Percentiles rank a stretch among this genome's conserved stretches.
Conservation (phyloP, 2,797 vertebrate species). For the Syngnathus acus region DNA sequence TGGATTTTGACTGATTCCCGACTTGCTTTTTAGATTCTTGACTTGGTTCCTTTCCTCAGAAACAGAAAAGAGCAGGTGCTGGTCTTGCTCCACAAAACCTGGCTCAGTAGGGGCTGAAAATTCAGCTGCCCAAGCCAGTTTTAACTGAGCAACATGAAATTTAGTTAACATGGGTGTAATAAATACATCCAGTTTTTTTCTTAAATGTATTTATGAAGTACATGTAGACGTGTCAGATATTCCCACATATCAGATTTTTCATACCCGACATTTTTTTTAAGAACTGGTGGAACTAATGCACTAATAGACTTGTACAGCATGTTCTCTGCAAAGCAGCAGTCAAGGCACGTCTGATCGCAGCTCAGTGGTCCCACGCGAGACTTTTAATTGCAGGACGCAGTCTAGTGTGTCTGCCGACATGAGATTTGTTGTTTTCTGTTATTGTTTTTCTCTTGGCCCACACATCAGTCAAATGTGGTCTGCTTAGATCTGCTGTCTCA, state of each 20-base stretch:
- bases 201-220: neutral
- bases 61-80: too few relatives aligned
- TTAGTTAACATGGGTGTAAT: too few relatives aligned
- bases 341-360: neutral
- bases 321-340: neutral
- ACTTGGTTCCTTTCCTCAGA: too few relatives aligned
- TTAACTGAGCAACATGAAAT: too few relatives aligned
- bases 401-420: neutral
- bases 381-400: constrained; percentile 1
- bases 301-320: neutral
- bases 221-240: neutral
- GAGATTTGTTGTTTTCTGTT: constrained; percentile 3
- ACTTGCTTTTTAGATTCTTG: too few relatives aligned
- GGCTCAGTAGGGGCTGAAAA: too few relatives aligned
- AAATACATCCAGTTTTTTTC: neutral
- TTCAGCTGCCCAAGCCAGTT: too few relatives aligned
- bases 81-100: too few relatives aligned
- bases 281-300: neutral
- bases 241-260: neutral
- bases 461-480: constrained; percentile 39
- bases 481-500: constrained; percentile 49
- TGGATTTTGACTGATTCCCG: too few relatives aligned
- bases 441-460: constrained; percentile 7
- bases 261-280: neutral
- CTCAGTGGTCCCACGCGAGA: neutral